phyloP scores from a whole-genome alignment of 2,888 invertebrate genomes.

The Eretmocerus hayati region DNA sequence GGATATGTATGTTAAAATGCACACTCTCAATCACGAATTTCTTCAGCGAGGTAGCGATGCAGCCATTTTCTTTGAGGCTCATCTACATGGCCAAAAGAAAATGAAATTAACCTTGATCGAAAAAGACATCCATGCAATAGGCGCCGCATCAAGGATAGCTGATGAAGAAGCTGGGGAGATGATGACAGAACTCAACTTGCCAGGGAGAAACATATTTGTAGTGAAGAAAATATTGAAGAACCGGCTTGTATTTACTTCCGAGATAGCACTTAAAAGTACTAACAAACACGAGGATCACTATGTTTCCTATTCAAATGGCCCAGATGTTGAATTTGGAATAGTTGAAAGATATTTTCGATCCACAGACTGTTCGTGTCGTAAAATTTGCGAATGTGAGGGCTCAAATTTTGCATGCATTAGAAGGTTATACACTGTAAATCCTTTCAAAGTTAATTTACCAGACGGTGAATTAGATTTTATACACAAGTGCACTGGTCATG shows the following conservation, averaged over 20 bases:
- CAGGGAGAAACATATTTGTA: not conserved
- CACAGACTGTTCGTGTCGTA: not conserved
- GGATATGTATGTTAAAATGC: constrained; percentile 1
- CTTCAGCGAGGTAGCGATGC: constrained; percentile 1
- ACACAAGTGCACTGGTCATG: not conserved
- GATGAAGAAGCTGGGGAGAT: not conserved
- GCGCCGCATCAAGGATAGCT: not conserved
- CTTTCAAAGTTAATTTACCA: not conserved
- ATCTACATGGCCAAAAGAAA: not conserved
- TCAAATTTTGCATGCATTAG: not conserved
- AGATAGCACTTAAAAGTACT: not conserved
- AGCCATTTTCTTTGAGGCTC: not conserved
- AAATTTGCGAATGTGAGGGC: not conserved
- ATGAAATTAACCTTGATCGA: constrained; percentile 3
- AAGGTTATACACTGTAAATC: not conserved
- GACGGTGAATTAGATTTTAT: not conserved
- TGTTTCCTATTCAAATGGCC: not conserved
- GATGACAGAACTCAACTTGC: not conserved
- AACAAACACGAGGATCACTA: constrained; percentile 4
- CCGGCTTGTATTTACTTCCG: not conserved
- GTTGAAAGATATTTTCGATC: not conserved
- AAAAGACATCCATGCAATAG: not conserved
- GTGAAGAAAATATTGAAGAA: constrained; percentile 6
- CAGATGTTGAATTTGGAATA: not conserved
- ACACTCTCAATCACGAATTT: constrained; percentile 2